Evolutionary conservation across 2,113 vertebrate genomes (phyloP).

Genomic region (Lagopus muta): DNA sequence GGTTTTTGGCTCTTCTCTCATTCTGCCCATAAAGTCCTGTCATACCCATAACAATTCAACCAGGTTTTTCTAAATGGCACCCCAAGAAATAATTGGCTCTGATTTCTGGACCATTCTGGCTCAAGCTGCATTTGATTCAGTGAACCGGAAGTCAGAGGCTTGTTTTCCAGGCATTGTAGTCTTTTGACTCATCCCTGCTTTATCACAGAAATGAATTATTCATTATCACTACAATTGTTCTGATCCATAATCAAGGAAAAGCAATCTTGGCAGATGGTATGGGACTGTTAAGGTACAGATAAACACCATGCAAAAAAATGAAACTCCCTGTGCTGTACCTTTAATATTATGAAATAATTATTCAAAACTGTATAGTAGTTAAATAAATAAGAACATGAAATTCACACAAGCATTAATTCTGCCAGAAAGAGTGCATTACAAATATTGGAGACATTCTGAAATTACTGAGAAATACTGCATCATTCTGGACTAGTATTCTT

Average conservation of each 20-base stretch:
- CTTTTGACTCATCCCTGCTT: neutral
- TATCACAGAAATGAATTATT: conserved; percentile 40
- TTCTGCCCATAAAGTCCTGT: neutral
- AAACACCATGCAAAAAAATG: neutral
- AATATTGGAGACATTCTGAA: neutral
- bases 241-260: conserved; percentile 54
- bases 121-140: neutral
- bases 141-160: neutral
- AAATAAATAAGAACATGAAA: neutral
- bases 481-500: neutral
- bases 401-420: neutral
- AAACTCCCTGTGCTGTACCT: conserved; percentile 21
- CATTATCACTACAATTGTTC: conserved; percentile 29
- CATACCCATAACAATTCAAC: neutral
- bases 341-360: conserved; percentile 1
- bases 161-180: neutral
- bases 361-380: neutral
- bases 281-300: neutral
- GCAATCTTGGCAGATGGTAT: conserved; percentile 40
- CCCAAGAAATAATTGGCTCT: neutral
- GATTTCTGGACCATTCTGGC: neutral
- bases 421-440: neutral
- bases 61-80: neutral
- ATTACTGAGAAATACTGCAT: neutral
- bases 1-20: neutral